These are phyloP conservation scores for Pachypsylla venusta DNA, from an alignment of 1,140 invertebrate species.

Conservation along the genomic window DNA sequence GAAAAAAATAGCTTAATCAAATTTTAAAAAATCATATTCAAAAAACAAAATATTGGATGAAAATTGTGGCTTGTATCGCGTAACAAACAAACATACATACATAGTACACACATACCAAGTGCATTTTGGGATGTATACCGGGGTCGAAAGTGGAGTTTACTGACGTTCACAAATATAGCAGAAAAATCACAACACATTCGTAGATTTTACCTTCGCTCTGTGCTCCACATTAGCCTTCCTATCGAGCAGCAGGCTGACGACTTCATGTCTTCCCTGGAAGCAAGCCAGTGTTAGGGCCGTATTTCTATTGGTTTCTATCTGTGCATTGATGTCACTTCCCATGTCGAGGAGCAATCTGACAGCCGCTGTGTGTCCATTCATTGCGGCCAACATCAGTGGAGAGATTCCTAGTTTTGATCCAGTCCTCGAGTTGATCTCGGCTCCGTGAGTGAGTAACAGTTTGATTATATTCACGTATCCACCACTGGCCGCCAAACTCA, in stretches of 20 bases:
- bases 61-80: too few species aligned
- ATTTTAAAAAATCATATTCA: too few species aligned
- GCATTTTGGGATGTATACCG: too few species aligned
- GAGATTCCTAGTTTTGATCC: slow-evolving; percentile 96
- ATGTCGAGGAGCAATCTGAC: slow-evolving; percentile 85
- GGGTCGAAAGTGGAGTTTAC: too few species aligned
- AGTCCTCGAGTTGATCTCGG: slow-evolving; percentile 97
- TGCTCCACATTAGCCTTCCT: slow-evolving; percentile 98
- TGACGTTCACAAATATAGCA: too few species aligned
- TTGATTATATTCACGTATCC: slow-evolving; percentile 99
- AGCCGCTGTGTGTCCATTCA: slow-evolving; percentile 95
- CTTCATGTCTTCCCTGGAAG: slow-evolving; percentile 97
- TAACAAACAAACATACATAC: too few species aligned
- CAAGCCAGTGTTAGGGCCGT: slow-evolving; percentile 97
- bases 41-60: too few species aligned
- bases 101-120: too few species aligned
- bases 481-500: slow-evolving; percentile 92
- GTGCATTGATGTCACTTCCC: slow-evolving; percentile 98
- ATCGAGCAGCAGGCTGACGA: slow-evolving; percentile 88
- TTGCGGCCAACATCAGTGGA: slow-evolving; percentile 96
- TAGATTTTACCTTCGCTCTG: slow-evolving; percentile 81
- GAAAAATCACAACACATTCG: too few species aligned
- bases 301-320: slow-evolving; percentile 99
- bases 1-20: too few species aligned
- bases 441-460: slow-evolving; percentile 72